phyloP scores from a whole-genome alignment of 2,888 invertebrate species.

The Dryobotodes eremita region DNA sequence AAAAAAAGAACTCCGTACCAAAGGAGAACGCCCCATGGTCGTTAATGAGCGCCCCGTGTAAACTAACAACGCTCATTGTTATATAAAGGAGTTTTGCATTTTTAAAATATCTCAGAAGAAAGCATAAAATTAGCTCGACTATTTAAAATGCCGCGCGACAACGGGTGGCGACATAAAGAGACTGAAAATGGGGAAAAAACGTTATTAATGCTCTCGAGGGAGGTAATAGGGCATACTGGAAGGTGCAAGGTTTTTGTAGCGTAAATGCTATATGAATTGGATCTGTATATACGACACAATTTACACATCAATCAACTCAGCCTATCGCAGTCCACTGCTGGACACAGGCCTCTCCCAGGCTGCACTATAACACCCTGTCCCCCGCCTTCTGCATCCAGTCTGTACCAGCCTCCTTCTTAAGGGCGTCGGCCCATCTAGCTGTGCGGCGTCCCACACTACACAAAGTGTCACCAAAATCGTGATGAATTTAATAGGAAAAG shows the following conservation, averaged over 20 bases:
- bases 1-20: background rate
- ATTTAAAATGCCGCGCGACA: slow-evolving; percentile 74
- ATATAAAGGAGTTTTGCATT: slow-evolving; percentile 62
- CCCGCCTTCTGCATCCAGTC: too few species aligned
- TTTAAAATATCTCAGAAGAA: slow-evolving; percentile 71
- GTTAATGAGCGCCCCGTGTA: slow-evolving; percentile 62
- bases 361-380: background rate
- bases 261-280: too few species aligned
- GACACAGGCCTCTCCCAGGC: background rate
- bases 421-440: background rate
- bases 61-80: slow-evolving; percentile 60
- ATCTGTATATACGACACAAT: background rate
- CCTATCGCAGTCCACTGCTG: background rate
- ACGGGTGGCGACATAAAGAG: slow-evolving; percentile 66
- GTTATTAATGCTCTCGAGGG: slow-evolving; percentile 57
- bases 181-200: slow-evolving; percentile 67
- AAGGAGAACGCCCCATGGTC: slow-evolving; percentile 31
- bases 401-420: background rate
- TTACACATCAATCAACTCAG: background rate
- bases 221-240: slow-evolving; percentile 38
- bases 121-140: slow-evolving; percentile 75
- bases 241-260: slow-evolving; percentile 12
- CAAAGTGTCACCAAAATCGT: background rate
- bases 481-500: background rate
- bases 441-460: too few species aligned